A percentile compares a stretch with the other conserved stretches of the same genome.
These are phyloP conservation scores for Syrrhaptes paradoxus DNA, from an alignment of 2,113 vertebrate genomes.

Conservation along the genomic window DNA sequence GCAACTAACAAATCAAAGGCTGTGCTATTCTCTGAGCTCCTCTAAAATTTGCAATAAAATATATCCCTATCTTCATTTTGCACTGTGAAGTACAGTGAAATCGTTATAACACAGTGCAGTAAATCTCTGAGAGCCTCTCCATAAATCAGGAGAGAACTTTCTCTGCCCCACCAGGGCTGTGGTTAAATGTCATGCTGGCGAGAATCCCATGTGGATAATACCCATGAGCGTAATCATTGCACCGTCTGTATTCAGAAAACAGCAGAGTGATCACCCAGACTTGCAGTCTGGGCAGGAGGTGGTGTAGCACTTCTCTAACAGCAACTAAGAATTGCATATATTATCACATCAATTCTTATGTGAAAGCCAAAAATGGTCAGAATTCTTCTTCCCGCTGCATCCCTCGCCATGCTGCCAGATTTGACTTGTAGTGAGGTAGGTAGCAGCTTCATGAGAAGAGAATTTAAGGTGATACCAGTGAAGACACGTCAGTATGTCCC, in stretches of 20 bases:
- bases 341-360: neutral
- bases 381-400: neutral
- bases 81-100: neutral
- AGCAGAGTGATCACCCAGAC: neutral
- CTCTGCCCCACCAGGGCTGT: neutral
- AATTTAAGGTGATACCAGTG: neutral
- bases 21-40: neutral
- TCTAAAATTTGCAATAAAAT: slow-evolving; percentile 23
- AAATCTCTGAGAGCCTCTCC: neutral
- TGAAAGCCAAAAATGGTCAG: neutral
- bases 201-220: rapidly evolving
- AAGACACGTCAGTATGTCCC: rapidly evolving
- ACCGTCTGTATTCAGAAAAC: neutral
- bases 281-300: neutral
- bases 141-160: neutral
- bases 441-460: neutral
- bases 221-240: rapidly evolving
- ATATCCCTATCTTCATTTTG: neutral
- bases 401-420: neutral
- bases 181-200: rapidly evolving
- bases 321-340: rapidly evolving
- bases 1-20: slow-evolving; percentile 2
- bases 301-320: neutral
- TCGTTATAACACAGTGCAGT: neutral
- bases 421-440: neutral